These are phyloP conservation scores for Caranx melampygus DNA, from an alignment of 2,113 vertebrate species.

Conservation along the genomic window DNA sequence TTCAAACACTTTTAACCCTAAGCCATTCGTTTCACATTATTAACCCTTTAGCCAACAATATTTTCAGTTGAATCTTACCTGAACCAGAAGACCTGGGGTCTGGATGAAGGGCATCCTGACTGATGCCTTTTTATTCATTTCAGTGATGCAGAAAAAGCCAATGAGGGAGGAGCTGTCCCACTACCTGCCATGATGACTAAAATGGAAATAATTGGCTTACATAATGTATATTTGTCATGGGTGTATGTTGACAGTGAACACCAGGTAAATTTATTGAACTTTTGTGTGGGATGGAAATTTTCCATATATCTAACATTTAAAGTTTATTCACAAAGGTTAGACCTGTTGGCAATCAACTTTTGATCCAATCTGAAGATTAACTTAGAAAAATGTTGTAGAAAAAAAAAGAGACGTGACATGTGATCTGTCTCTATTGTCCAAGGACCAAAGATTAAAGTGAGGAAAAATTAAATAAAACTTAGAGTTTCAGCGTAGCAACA, in stretches of 20 bases:
- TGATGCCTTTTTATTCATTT: conserved; percentile 11
- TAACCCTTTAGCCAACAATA: background rate
- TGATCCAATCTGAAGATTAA: background rate
- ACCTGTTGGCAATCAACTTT: too few relatives aligned
- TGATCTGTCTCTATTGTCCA: background rate
- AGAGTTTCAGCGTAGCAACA: background rate
- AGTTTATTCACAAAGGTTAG: too few relatives aligned
- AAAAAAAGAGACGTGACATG: too few relatives aligned
- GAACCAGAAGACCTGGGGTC: conserved; percentile 2
- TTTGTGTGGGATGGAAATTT: background rate
- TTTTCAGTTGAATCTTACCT: conserved; percentile 12
- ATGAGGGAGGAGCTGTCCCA: conserved; percentile 15
- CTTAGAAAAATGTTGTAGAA: background rate
- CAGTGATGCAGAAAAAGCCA: conserved; percentile 1
- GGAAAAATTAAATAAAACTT: background rate
- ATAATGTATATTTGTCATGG: background rate
- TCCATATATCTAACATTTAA: background rate
- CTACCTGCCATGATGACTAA: background rate
- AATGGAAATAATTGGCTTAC: background rate
- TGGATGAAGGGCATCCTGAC: background rate
- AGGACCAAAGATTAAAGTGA: background rate
- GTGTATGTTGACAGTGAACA: background rate
- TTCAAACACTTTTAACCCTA: background rate
- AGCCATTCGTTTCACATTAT: background rate
- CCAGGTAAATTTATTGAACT: background rate